These are phyloP conservation scores for Ametastegia equiseti DNA, from an alignment of 2,888 invertebrate species.

Conservation along the genomic window DNA sequence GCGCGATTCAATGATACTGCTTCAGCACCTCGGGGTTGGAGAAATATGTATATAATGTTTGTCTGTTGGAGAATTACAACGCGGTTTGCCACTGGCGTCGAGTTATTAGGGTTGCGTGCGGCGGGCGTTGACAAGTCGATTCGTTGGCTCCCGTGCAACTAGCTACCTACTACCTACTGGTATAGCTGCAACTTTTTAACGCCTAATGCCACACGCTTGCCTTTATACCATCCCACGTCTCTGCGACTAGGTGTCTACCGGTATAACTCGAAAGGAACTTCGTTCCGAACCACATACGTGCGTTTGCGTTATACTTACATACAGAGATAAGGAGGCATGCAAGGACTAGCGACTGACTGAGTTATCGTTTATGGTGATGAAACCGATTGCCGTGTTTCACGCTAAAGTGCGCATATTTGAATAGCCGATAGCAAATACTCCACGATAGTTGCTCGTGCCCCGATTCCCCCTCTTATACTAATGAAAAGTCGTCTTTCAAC, in stretches of 20 bases:
- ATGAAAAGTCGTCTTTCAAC: not conserved
- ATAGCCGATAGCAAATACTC: constrained; percentile 12
- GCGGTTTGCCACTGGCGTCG: constrained; percentile 32
- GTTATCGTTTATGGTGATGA: constrained; percentile 40
- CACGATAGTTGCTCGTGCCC: not conserved
- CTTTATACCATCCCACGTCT: constrained; percentile 39
- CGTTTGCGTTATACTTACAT: not conserved
- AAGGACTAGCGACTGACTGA: constrained; percentile 41
- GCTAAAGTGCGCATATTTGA: constrained; percentile 31
- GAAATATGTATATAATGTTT: not conserved
- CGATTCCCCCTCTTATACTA: not conserved
- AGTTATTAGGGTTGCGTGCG: constrained; percentile 42
- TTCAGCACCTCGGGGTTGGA: not conserved
- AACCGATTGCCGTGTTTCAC: constrained; percentile 34
- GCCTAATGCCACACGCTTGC: constrained; percentile 26
- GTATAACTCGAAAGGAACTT: not conserved
- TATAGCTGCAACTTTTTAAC: constrained; percentile 36
- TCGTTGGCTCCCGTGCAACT: constrained; percentile 29
- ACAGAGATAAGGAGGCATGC: constrained; percentile 32
- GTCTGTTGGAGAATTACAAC: constrained; percentile 13
- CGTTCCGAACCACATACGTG: constrained; percentile 5
- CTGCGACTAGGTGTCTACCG: not conserved
- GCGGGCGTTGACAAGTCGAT: constrained; percentile 45
- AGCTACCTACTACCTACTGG: constrained; percentile 37
- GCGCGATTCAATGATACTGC: not conserved